A percentile compares a stretch with the other conserved stretches of the same genome.
Evolutionary conservation across 1,140 invertebrate genomes (phyloP).

Genomic region (Episyrphus balteatus): DNA sequence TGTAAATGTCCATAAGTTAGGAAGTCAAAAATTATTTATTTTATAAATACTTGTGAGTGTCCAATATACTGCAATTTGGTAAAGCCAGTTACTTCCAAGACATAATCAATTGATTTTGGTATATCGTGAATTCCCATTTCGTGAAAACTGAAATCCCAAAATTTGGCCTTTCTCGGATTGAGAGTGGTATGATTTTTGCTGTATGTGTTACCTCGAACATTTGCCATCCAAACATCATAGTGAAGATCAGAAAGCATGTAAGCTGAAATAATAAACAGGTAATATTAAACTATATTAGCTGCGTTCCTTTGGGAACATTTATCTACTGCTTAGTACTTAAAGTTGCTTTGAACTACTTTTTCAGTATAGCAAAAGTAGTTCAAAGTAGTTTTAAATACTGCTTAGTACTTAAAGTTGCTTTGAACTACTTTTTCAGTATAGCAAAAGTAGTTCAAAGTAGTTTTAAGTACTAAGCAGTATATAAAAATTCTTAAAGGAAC

Average conservation of each 20-base stretch:
- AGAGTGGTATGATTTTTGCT: slow-evolving; percentile 34
- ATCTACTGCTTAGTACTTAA: no score
- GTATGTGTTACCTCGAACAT: slow-evolving; percentile 32
- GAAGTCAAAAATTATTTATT: neutral
- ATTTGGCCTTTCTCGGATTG: slow-evolving; percentile 37
- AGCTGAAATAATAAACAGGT: slow-evolving; percentile 10
- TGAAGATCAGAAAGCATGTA: slow-evolving; percentile 44
- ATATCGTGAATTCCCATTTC: slow-evolving; percentile 51
- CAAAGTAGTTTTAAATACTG: no score
- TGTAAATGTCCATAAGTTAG: neutral
- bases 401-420: no score
- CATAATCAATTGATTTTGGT: slow-evolving; percentile 47
- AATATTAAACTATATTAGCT: neutral
- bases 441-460: no score
- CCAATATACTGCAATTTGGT: slow-evolving; percentile 49
- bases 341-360: no score
- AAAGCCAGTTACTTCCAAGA: slow-evolving; percentile 37
- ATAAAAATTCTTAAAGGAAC: no score
- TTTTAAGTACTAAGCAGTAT: no score
- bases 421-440: no score
- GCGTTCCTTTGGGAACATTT: no score
- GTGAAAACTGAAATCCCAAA: slow-evolving; percentile 49
- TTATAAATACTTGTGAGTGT: slow-evolving; percentile 38
- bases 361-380: no score
- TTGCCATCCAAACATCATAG: slow-evolving; percentile 58